A percentile compares a stretch with the other conserved stretches of the same genome.
Conservation (phyloP, 2,888 invertebrate genomes). For the Noctua fimbriata region DNA sequence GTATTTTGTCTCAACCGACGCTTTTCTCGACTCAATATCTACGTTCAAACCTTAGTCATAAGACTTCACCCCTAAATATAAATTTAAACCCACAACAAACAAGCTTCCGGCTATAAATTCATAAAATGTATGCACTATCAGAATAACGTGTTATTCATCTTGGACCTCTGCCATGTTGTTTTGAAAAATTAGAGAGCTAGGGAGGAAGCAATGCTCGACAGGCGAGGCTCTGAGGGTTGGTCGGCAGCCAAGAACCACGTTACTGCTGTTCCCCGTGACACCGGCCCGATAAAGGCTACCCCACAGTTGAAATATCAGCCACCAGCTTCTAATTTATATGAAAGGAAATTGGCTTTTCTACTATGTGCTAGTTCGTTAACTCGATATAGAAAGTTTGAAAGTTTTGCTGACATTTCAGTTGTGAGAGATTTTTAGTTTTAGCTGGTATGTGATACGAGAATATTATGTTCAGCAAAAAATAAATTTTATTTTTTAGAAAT, state of each 20-base stretch:
- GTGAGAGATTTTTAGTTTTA: slow-evolving; percentile 19
- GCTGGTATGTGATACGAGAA: background rate
- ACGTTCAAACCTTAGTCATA: background rate
- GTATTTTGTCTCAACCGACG: background rate
- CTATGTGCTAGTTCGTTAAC: slow-evolving; percentile 60
- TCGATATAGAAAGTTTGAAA: slow-evolving; percentile 47
- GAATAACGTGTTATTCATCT: slow-evolving; percentile 79
- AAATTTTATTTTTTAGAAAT: background rate
- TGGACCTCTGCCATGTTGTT: slow-evolving; percentile 85
- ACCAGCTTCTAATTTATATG: slow-evolving; percentile 66
- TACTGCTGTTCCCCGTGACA: slow-evolving; percentile 73
- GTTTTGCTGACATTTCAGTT: slow-evolving; percentile 35
- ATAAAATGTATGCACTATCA: slow-evolving; percentile 77
- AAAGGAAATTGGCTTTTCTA: slow-evolving; percentile 67
- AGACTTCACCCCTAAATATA: slow-evolving; percentile 4
- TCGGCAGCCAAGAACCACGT: slow-evolving; percentile 78
- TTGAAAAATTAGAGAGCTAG: slow-evolving; percentile 84
- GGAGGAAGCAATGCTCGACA: slow-evolving; percentile 68
- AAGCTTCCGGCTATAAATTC: slow-evolving; percentile 70
- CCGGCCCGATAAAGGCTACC: slow-evolving; percentile 67
- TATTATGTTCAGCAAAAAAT: background rate
- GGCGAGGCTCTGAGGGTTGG: slow-evolving; percentile 76
- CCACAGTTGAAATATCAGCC: slow-evolving; percentile 67
- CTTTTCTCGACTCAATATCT: background rate
- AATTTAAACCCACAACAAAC: slow-evolving; percentile 59